Base-by-base conservation (phyloP, 2,797 vertebrate species). In the Microcaecilia unicolor region DNA sequence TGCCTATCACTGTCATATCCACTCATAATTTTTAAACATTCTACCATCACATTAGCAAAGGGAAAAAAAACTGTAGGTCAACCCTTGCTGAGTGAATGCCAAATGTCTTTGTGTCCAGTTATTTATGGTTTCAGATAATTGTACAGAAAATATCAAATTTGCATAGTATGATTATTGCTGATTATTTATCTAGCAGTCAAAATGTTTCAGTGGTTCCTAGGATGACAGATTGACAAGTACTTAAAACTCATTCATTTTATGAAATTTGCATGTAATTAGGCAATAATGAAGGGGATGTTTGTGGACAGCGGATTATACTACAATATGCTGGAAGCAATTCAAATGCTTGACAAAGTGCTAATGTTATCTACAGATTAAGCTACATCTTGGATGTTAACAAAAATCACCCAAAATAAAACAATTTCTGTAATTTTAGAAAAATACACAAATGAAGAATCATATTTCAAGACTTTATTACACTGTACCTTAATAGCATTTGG, bases 141-240 rank as follows among this genome's bases (percentile, higher is more conserved):
- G 88, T 95, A 88, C 82, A 86, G 89, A 89, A 96, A 97, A 96
- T 93, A 96, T 88, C 92, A 94, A 91, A 97, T 97, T 97, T 94
- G 91, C 92, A 95, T 96, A 94, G 85, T 85, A 87, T 89, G 89
- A 93, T 95, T 92, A 96, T 94, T 94, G 91, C 92, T 91, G 91
- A 94, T 96, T 94, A 92, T 93, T 96, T 95, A 94, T 94, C 88
- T 86, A 83, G 85, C 85, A 90, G 86, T 95, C 91, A 93, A 88
- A 85, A 94, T 86, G 86, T 89, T 91, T 93, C 91, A 91, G 88
- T 94, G 89, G 90, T 92, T 87, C 81, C 53, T 67, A 79, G 80
- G 81, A 87, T 94, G 92, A 94, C 91, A 94, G 93, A 89, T 93
- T 94, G 91, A 96, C 91, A 95, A 93, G 88, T 91, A 85, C 87